A percentile compares a stretch with the other conserved stretches of the same genome.
Conservation (phyloP, 1,140 invertebrate species). For the Babylonia areolata region DNA sequence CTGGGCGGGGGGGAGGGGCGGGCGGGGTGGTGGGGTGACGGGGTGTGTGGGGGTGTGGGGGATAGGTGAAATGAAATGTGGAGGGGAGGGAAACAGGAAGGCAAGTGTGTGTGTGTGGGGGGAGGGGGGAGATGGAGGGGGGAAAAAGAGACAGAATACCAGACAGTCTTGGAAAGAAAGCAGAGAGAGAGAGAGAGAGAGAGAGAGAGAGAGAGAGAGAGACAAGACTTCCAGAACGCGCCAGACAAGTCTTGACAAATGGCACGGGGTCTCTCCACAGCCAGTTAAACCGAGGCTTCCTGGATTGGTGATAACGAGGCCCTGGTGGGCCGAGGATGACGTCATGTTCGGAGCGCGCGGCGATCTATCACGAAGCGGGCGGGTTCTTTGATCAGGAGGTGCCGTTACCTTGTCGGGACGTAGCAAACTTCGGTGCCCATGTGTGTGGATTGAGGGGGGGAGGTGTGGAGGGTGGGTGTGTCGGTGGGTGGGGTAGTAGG, state of each 20-base stretch:
- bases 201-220: neutral
- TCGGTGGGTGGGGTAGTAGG: too few species aligned
- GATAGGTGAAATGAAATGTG: too few species aligned
- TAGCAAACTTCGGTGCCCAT: neutral
- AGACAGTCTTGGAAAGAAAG: neutral
- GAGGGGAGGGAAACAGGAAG: neutral
- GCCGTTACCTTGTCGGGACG: neutral
- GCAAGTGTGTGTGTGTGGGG: neutral
- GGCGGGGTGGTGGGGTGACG: too few species aligned
- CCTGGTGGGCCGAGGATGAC: neutral
- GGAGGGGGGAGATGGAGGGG: neutral
- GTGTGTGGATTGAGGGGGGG: neutral
- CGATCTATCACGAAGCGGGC: neutral
- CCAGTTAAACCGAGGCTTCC: neutral
- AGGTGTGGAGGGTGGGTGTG: too few species aligned
- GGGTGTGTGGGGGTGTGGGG: too few species aligned
- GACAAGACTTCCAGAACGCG: neutral
- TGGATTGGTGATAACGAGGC: conserved; percentile 13
- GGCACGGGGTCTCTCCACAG: neutral
- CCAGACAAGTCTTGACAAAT: too few species aligned
- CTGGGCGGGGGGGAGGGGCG: too few species aligned
- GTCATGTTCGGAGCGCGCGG: conserved; percentile 5
- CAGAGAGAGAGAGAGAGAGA: neutral
- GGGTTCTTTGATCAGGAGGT: neutral
- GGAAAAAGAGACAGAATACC: neutral